These are phyloP conservation scores for Oedothorax gibbosus DNA, from an alignment of 1,140 invertebrate genomes.

Conservation along the genomic window DNA sequence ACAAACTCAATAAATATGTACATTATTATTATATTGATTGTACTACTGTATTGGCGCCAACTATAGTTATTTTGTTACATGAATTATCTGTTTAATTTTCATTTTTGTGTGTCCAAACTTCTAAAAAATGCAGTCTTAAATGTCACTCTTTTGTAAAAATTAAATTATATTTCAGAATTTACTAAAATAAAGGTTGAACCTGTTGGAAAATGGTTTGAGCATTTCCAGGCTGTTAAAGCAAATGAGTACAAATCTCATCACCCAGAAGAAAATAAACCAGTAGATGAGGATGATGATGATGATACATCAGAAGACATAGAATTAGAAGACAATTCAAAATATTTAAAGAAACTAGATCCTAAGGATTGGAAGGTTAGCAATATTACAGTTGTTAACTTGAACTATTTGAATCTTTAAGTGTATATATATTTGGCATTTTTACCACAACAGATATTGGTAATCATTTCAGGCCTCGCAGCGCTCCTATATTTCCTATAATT, in stretches of 20 bases:
- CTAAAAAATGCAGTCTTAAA: not conserved
- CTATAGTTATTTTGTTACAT: not conserved
- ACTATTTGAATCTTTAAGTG: no score
- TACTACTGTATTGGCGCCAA: not conserved
- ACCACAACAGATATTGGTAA: no score
- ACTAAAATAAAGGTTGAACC: constrained; percentile 67
- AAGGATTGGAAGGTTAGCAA: constrained; percentile 87
- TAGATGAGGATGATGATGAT: constrained; percentile 64
- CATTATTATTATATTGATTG: not conserved
- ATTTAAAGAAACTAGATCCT: constrained; percentile 90
- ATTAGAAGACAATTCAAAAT: constrained; percentile 83
- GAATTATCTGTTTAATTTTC: not conserved
- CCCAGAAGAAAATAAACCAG: constrained; percentile 63
- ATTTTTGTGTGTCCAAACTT: not conserved
- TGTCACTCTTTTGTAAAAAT: not conserved
- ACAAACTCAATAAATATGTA: not conserved
- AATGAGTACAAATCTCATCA: constrained; percentile 66
- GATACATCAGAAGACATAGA: constrained; percentile 64
- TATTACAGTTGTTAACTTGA: not conserved
- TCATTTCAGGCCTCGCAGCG: no score
- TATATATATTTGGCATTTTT: no score
- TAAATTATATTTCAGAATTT: constrained; percentile 13
- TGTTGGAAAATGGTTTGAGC: constrained; percentile 71
- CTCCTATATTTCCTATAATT: no score
- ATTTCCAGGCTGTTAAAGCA: constrained; percentile 66